These are phyloP conservation scores for Catamblyrhynchus diadema DNA, from an alignment of 2,797 vertebrate species.

Conservation along the genomic window DNA sequence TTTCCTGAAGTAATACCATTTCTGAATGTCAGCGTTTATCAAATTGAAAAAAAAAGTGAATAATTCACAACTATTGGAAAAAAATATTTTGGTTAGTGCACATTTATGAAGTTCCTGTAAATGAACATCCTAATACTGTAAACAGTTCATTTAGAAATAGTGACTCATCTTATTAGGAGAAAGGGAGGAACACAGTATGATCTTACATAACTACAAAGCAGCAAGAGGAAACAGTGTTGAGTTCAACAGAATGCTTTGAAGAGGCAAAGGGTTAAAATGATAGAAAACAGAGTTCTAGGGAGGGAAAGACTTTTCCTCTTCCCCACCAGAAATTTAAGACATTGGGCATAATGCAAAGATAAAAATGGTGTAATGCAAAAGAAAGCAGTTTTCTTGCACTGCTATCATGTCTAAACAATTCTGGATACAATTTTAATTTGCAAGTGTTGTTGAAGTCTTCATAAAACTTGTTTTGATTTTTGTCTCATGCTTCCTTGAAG, in stretches of 20 bases:
- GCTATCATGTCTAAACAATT: conserved; percentile 56
- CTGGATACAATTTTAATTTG: conserved; percentile 55
- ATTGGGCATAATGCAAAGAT: background rate
- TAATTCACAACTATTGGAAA: background rate
- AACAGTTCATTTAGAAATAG: background rate
- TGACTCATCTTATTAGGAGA: background rate
- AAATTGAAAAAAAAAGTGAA: background rate
- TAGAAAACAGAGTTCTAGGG: conserved; percentile 12
- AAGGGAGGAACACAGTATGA: background rate
- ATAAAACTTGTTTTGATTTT: conserved; percentile 69
- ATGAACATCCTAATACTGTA: background rate
- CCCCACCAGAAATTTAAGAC: conserved; percentile 1
- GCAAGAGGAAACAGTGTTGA: background rate
- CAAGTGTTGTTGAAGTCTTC: conserved; percentile 59
- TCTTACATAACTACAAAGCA: background rate
- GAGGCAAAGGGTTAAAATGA: conserved; percentile 37
- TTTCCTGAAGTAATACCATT: background rate
- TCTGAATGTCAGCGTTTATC: background rate
- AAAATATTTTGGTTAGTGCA: background rate
- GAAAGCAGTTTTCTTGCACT: conserved; percentile 16
- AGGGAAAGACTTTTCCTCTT: background rate
- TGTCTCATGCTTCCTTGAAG: conserved; percentile 62
- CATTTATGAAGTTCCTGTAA: background rate
- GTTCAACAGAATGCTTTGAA: conserved; percentile 3
- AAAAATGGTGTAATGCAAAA: conserved; percentile 2